Percentiles rank a stretch among this genome's conserved stretches.
phyloP scores from a whole-genome alignment of 2,797 vertebrate species.

The Distichodus sexfasciatus region DNA sequence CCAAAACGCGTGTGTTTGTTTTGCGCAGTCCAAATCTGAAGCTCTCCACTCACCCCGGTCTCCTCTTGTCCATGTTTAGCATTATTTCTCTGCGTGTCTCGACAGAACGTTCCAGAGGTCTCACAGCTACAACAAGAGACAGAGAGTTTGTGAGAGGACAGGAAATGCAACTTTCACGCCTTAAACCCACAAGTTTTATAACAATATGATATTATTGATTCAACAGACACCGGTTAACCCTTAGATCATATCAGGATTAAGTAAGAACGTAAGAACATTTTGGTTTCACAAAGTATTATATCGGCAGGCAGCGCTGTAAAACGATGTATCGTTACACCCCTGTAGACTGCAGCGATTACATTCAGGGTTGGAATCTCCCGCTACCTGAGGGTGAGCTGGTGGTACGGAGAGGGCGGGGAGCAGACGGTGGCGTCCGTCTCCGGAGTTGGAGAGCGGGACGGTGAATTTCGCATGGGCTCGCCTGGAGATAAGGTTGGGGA shows the following conservation, averaged over 20 bases:
- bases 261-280: too few species aligned
- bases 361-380: background rate
- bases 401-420: constrained; percentile 80
- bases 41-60: constrained; percentile 62
- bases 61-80: constrained; percentile 61
- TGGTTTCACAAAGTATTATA: too few species aligned
- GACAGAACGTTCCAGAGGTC: constrained; percentile 67
- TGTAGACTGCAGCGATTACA: too few species aligned
- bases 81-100: constrained; percentile 71
- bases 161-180: too few species aligned
- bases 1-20: background rate
- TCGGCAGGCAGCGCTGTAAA: too few species aligned
- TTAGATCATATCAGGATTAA: too few species aligned
- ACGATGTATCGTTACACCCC: too few species aligned
- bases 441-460: constrained; percentile 69
- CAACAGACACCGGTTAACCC: too few species aligned
- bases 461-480: constrained; percentile 60
- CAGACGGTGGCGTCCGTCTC: constrained; percentile 71
- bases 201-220: too few species aligned
- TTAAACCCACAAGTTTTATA: too few species aligned
- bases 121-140: constrained; percentile 58
- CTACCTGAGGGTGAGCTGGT: constrained; percentile 85
- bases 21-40: background rate
- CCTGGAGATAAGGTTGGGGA: constrained; percentile 15
- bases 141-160: background rate